These are phyloP conservation scores for Haliaeetus leucogaster DNA, from an alignment of 2,113 vertebrate species.

Conservation along the genomic window DNA sequence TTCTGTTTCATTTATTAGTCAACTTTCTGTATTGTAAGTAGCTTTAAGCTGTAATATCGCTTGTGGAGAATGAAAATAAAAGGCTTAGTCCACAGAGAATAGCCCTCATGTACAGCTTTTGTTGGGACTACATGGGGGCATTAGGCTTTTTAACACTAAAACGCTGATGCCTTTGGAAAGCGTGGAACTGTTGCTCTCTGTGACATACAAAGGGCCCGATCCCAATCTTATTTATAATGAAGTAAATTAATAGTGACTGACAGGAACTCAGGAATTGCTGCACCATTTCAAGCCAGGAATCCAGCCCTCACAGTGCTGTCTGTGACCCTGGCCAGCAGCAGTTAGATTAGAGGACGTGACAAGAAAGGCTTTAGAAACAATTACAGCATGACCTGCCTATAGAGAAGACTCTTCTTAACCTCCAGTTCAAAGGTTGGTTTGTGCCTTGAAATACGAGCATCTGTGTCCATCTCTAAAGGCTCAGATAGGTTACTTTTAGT, in stretches of 20 bases:
- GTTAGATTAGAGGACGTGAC: neutral
- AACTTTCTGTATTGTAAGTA: neutral
- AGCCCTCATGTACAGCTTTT: neutral
- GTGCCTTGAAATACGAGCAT: neutral
- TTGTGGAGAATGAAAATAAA: neutral
- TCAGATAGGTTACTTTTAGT: neutral
- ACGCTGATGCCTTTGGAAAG: neutral
- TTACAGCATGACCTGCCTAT: neutral
- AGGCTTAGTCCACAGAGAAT: neutral
- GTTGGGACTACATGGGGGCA: neutral
- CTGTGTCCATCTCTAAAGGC: neutral
- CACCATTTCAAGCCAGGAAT: neutral
- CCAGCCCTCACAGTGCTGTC: neutral
- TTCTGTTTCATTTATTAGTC: slow-evolving; percentile 2
- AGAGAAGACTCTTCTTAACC: neutral
- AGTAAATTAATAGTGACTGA: neutral
- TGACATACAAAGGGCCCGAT: neutral
- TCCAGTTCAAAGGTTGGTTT: neutral
- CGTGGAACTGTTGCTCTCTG: neutral
- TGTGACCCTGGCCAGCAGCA: neutral
- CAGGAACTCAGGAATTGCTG: neutral
- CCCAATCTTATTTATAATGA: neutral
- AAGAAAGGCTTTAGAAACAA: neutral
- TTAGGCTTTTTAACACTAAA: neutral
- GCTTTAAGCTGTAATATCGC: neutral